Base-by-base conservation (phyloP, 64 coral and sea anemone genomes). In the Pachyseris speciosa region DNA sequence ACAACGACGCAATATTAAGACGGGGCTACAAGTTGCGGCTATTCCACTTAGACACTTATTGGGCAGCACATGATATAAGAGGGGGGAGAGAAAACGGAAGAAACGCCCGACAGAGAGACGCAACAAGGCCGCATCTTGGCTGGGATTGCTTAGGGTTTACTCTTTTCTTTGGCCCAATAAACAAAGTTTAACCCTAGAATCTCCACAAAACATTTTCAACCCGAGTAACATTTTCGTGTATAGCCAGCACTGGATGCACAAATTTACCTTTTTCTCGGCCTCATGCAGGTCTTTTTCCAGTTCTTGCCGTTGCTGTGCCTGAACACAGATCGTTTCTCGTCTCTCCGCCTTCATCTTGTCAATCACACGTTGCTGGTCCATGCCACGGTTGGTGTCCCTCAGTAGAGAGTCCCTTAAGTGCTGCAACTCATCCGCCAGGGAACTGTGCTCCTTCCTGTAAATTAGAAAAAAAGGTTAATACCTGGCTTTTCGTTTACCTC, bases 301-400 rank as follows among this genome's bases (percentile, higher is more conserved):
- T 64, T 88, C 86, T 39, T 61, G 29, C n/a, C 86, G 52, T 24
- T 75, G 60, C 8, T 88, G 86, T 20, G 86, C 86, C 32, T 88
- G 86, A 0, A 88, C 69, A 12, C 86, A 88, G 53, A 88, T 88
- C 4, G 86, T 88, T 45, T 88, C 86, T 41, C 86, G 70, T 34
- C 86, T 45, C 64, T 88, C 86, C 20, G 86, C 71, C 67, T 70
- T 88, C 86, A 88, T 88, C 15, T 88, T 75, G 24, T 88, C 86
- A 63, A 88, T 88, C 41, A 64, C 52, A 33, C 74, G 53, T 24
- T 88, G 86, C 60, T 88, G 86, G 12, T 73, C 74, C 2, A 88
- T 73, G 8, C 60, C 86, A 5, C 86, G 69, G 13, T 88, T 88
- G 4, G 69, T 88, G 25, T 88, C 86, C 29, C 86, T 73, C 1